Conservation (phyloP, 2,888 invertebrate species). For the Drosophila prostipennis region DNA sequence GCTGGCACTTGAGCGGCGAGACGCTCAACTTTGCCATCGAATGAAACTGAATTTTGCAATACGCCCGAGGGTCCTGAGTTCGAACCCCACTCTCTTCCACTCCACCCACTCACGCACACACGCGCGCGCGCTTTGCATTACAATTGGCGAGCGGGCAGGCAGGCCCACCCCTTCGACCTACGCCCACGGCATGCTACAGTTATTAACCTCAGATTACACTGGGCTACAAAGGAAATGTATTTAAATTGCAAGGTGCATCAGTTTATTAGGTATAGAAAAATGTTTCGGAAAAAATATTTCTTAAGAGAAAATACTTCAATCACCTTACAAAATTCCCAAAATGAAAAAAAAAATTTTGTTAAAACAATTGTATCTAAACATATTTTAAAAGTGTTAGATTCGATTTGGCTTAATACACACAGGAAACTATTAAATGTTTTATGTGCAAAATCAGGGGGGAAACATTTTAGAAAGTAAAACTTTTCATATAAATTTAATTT, state of each 20-base stretch:
- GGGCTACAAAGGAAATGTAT: slow-evolving; percentile 5
- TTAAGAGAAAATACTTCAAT: no score
- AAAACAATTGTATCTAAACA: no score
- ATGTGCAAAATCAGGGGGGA: no score
- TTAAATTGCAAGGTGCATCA: background rate
- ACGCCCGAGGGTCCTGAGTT: slow-evolving; percentile 48
- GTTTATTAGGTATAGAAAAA: background rate
- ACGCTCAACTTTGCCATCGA: slow-evolving; percentile 50
- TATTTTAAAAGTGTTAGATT: no score
- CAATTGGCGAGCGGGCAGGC: slow-evolving; percentile 51
- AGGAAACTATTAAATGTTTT: no score
- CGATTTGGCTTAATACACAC: no score
- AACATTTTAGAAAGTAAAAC: no score
- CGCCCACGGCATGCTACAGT: slow-evolving; percentile 65
- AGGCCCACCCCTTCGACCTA: slow-evolving; percentile 42
- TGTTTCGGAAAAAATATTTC: no score
- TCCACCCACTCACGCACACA: slow-evolving; percentile 22
- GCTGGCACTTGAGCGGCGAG: slow-evolving; percentile 71
- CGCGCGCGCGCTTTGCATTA: slow-evolving; percentile 64
- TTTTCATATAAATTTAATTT: no score
- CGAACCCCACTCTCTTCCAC: slow-evolving; percentile 9
- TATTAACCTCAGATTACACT: slow-evolving; percentile 72
- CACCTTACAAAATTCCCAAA: no score
- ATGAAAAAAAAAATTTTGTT: no score
- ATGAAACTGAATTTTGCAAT: slow-evolving; percentile 73